Conservation (phyloP, 2,888 invertebrate species). For the Agrotis clavis region DNA sequence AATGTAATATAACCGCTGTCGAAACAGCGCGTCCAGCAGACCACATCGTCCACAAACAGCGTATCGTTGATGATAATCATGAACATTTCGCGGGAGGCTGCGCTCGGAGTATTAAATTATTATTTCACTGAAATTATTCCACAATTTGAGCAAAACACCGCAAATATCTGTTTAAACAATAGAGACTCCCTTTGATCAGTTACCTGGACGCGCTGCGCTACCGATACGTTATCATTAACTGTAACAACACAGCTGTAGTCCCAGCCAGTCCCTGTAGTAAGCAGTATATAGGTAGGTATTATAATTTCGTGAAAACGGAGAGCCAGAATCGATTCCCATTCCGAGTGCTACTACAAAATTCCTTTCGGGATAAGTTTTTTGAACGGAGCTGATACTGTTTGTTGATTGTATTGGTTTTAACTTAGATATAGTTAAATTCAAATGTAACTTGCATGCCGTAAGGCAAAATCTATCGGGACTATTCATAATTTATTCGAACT, state of each 20-base stretch:
- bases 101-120: background rate
- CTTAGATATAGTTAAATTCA: no score
- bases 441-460: no score
- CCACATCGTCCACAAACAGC: slow-evolving; percentile 10
- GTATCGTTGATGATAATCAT: background rate
- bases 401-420: no score
- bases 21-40: background rate
- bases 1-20: no score
- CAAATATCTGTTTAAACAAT: background rate
- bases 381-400: background rate
- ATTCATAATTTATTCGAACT: no score
- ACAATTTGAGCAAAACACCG: background rate
- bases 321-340: background rate
- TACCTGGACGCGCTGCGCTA: background rate
- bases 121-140: slow-evolving; percentile 2
- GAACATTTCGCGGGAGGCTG: background rate
- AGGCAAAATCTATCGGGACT: no score
- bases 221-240: slow-evolving; percentile 1
- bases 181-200: background rate
- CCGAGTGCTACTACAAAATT: background rate
- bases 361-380: background rate
- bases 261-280: background rate
- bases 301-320: background rate
- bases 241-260: background rate
- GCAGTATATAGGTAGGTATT: no score